Percentiles rank a stretch among this genome's conserved stretches.
Conservation (phyloP, 2,113 vertebrate species). For the Phycodurus eques region DNA sequence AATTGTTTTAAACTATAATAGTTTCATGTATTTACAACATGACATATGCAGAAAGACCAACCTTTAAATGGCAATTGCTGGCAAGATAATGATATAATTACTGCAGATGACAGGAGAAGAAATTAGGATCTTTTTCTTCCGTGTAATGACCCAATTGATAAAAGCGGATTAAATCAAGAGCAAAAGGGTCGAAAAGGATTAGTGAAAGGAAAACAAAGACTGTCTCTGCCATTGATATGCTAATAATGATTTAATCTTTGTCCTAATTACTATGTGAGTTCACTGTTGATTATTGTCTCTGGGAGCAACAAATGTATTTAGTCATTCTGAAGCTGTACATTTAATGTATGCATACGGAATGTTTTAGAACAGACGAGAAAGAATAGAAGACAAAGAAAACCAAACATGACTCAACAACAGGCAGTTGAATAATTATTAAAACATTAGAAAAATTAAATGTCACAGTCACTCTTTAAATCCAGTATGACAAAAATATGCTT, state of each 20-base stretch:
- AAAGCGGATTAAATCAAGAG: constrained; percentile 11
- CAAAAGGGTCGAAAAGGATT: constrained; percentile 20
- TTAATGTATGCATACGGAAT: not conserved
- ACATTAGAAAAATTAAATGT: not conserved
- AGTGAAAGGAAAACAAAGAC: constrained; percentile 35
- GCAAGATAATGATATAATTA: constrained; percentile 21
- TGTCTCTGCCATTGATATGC: constrained; percentile 15
- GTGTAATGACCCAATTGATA: constrained; percentile 7
- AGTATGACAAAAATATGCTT: too few relatives aligned
- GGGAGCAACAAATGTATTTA: constrained; percentile 3
- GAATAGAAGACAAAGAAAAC: not conserved
- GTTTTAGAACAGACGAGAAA: not conserved
- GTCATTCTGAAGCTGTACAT: not conserved
- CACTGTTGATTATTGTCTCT: constrained; percentile 23
- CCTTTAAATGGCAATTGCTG: constrained; percentile 43
- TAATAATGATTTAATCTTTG: constrained; percentile 25
- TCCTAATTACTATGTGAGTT: constrained; percentile 15
- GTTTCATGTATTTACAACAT: not conserved
- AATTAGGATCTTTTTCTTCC: constrained; percentile 14
- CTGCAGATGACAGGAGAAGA: constrained; percentile 36
- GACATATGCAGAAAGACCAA: constrained; percentile 11
- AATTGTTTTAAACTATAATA: not conserved
- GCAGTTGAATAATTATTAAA: not conserved
- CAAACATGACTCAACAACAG: not conserved
- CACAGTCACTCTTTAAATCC: too few relatives aligned